Conservation (phyloP, 1,140 invertebrate species). For the Drosophila asahinai region DNA sequence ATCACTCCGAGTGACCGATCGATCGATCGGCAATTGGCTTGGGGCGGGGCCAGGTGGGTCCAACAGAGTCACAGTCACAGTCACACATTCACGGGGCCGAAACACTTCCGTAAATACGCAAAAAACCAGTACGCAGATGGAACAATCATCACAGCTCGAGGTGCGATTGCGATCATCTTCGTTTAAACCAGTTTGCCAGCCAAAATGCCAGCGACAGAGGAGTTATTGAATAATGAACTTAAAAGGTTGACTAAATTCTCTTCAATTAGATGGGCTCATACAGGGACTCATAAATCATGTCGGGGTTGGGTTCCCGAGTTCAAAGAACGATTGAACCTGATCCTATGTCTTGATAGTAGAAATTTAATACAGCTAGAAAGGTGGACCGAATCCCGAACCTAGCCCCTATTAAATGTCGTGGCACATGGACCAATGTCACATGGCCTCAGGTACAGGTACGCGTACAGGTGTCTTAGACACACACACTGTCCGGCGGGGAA, state of each 20-base stretch:
- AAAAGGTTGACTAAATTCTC: slow-evolving; percentile 41
- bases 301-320: slow-evolving; percentile 7
- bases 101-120: slow-evolving; percentile 79
- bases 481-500: not conserved
- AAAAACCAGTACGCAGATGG: slow-evolving; percentile 64
- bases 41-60: slow-evolving; percentile 52
- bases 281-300: slow-evolving; percentile 37
- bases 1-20: slow-evolving; percentile 12
- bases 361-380: slow-evolving; percentile 47
- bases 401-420: slow-evolving; percentile 2
- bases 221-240: slow-evolving; percentile 57
- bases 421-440: slow-evolving; percentile 40
- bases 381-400: slow-evolving; percentile 16
- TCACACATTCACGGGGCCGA: slow-evolving; percentile 26
- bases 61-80: slow-evolving; percentile 21
- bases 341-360: slow-evolving; percentile 30
- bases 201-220: slow-evolving; percentile 7
- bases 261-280: slow-evolving; percentile 37
- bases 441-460: slow-evolving; percentile 38
- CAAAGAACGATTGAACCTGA: slow-evolving; percentile 28
- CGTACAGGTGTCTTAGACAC: slow-evolving; percentile 36
- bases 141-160: slow-evolving; percentile 64
- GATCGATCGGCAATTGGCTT: slow-evolving; percentile 37
- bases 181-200: slow-evolving; percentile 60
- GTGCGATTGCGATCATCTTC: slow-evolving; percentile 33